These are phyloP conservation scores for Phalacrocorax brasilianus DNA, from an alignment of 2,113 vertebrate species.

Conservation along the genomic window DNA sequence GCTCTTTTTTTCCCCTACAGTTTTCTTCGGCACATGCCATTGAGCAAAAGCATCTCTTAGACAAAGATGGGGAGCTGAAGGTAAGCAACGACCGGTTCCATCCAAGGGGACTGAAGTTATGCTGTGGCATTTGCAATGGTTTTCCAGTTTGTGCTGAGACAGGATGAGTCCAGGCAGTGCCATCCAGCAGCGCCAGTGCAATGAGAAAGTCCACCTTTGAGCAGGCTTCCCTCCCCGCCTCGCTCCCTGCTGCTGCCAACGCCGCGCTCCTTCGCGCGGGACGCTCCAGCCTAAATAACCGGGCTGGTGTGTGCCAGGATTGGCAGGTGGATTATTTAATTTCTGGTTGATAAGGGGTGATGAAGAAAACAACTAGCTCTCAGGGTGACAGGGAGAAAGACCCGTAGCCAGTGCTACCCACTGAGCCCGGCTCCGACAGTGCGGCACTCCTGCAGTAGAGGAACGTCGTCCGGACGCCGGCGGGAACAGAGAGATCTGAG, in stretches of 20 bases:
- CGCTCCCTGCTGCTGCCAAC: background rate
- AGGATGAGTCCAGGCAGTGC: background rate
- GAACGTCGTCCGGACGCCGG: background rate
- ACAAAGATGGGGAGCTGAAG: constrained; percentile 12
- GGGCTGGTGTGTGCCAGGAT: background rate
- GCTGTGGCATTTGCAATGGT: background rate
- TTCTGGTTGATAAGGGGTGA: background rate
- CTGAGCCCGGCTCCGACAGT: background rate
- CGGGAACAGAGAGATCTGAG: background rate
- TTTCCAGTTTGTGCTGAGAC: background rate
- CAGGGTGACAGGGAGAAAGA: background rate
- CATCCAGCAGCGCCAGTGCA: background rate
- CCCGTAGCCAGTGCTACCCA: background rate
- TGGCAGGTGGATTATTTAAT: background rate
- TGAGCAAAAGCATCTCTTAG: background rate
- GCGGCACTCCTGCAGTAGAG: background rate
- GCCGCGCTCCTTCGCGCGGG: background rate
- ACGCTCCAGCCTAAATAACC: background rate
- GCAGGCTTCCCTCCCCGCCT: background rate
- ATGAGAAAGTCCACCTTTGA: background rate
- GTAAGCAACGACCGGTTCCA: background rate
- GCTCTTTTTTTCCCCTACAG: background rate
- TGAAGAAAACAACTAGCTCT: background rate
- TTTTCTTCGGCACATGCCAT: background rate
- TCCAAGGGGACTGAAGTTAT: background rate